Evolutionary conservation across 92 coral and sea anemone species (phyloP).

Genomic region (Metridium senile): DNA sequence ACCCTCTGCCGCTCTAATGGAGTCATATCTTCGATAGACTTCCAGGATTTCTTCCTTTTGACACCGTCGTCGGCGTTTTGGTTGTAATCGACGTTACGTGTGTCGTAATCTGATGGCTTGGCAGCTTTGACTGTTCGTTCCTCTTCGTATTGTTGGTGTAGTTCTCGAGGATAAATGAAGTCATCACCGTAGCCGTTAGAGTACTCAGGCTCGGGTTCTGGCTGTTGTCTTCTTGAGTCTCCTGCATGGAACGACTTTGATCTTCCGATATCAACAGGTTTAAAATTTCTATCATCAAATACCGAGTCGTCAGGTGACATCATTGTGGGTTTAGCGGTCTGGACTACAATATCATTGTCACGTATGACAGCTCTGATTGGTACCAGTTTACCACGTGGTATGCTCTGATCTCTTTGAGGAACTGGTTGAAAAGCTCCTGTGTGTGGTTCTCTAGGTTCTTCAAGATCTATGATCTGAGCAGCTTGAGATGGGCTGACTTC

Average conservation of each 20-base stretch:
- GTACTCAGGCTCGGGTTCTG: slow-evolving; percentile 24
- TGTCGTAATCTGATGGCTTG: slow-evolving; percentile 13
- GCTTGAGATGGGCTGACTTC: slow-evolving; percentile 19
- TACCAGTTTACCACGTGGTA: slow-evolving; percentile 41
- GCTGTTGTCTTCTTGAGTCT: slow-evolving; percentile 12
- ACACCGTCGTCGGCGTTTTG: slow-evolving; percentile 28
- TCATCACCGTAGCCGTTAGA: slow-evolving; percentile 38
- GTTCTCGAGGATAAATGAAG: slow-evolving; percentile 27
- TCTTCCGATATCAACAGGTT: slow-evolving; percentile 30
- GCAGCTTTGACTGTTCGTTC: slow-evolving; percentile 27
- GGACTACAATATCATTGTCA: slow-evolving; percentile 19
- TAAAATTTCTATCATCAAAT: slow-evolving; percentile 25
- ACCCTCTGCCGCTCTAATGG: slow-evolving; percentile 25
- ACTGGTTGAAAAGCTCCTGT: slow-evolving; percentile 64
- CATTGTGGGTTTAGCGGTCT: slow-evolving; percentile 32
- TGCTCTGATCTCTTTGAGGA: slow-evolving; percentile 29
- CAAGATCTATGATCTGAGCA: slow-evolving; percentile 15
- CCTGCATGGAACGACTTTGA: slow-evolving; percentile 39
- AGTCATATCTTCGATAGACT: slow-evolving; percentile 24
- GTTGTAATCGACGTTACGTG: neutral
- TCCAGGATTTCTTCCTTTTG: slow-evolving; percentile 22
- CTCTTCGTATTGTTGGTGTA: slow-evolving; percentile 20
- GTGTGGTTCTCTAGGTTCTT: slow-evolving; percentile 9
- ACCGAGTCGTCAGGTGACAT: slow-evolving; percentile 18
- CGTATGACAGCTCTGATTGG: slow-evolving; percentile 44